Evolutionary conservation across 2,113 vertebrate species (phyloP).

Genomic region (Monarcha castaneiventris): DNA sequence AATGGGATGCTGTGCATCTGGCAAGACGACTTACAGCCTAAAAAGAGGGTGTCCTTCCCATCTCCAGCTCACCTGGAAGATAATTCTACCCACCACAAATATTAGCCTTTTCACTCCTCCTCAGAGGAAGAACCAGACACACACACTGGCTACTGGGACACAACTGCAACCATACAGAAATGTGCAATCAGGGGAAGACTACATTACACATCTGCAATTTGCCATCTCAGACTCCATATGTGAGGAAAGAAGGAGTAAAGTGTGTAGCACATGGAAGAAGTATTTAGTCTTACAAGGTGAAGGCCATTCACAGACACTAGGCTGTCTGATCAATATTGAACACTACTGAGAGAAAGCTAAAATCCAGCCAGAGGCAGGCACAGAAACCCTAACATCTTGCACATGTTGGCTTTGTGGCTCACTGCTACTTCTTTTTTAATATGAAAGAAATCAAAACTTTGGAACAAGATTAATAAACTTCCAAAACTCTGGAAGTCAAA

Average conservation of each 20-base stretch:
- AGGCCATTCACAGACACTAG: not conserved
- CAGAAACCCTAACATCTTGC: not conserved
- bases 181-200: accelerated
- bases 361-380: not conserved
- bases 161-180: not conserved
- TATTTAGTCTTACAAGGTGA: not conserved
- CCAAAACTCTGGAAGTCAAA: not conserved
- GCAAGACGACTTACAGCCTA: not conserved
- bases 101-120: not conserved
- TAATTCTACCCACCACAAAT: not conserved
- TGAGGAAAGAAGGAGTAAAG: not conserved
- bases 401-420: not conserved
- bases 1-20: not conserved
- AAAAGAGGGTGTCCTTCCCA: not conserved
- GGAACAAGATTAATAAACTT: not conserved
- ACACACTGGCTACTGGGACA: not conserved
- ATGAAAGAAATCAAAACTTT: not conserved
- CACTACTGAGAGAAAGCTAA: not conserved
- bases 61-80: not conserved
- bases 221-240: not conserved
- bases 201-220: not conserved
- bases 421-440: not conserved
- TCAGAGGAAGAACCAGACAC: not conserved
- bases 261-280: not conserved
- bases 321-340: not conserved